A percentile compares a stretch with the other conserved stretches of the same genome.
Conservation (phyloP, 1,140 invertebrate species). For the Eulimnadia texana region DNA sequence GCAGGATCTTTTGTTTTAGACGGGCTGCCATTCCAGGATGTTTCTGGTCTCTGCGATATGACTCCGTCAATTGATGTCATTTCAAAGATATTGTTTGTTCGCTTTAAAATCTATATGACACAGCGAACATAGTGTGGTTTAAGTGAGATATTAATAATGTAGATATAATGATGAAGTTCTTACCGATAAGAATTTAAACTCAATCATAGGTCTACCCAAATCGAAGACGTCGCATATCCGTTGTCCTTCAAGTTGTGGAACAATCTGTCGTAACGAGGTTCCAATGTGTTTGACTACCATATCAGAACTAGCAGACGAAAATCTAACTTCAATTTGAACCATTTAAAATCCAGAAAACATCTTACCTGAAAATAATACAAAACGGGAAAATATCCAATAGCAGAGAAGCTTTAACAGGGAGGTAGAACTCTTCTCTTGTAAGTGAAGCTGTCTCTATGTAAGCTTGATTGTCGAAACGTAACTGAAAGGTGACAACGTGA, state of each 20-base stretch:
- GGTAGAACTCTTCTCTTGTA: conserved; percentile 68
- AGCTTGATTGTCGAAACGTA: conserved; percentile 86
- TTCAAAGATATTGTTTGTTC: conserved; percentile 93
- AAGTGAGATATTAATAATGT: conserved; percentile 14
- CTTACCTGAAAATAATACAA: conserved; percentile 87
- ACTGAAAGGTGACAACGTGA: conserved; percentile 82
- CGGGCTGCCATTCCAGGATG: not conserved
- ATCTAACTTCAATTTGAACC: no score
- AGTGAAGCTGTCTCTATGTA: conserved; percentile 41
- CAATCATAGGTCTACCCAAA: conserved; percentile 73
- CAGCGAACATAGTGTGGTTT: conserved; percentile 2
- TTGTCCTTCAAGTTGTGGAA: conserved; percentile 71
- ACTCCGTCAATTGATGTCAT: conserved; percentile 72
- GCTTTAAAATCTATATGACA: conserved; percentile 62
- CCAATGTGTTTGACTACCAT: conserved; percentile 82
- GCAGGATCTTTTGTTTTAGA: not conserved
- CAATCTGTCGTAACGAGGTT: conserved; percentile 76
- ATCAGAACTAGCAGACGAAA: conserved; percentile 45
- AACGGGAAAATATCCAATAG: conserved; percentile 96
- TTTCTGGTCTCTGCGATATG: not conserved
- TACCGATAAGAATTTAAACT: conserved; percentile 87
- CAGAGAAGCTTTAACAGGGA: conserved; percentile 71
- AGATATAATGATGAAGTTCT: conserved; percentile 28
- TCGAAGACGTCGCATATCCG: conserved; percentile 81
- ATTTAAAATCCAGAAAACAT: no score